Base-by-base conservation (phyloP, 2,888 invertebrate species). In the Aphelenchoides bicaudatus region DNA sequence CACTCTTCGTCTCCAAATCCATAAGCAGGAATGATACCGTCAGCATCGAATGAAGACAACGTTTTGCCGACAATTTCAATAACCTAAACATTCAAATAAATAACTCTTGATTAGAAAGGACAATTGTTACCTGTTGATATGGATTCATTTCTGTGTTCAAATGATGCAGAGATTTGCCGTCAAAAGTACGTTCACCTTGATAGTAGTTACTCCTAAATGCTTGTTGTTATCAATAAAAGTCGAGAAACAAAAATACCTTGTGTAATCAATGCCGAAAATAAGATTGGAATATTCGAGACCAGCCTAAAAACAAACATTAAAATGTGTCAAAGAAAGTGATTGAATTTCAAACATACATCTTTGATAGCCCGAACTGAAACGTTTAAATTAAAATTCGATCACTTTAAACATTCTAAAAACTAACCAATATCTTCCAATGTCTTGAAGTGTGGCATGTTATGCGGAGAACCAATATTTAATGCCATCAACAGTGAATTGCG, bases 151-250 rank as follows among this genome's bases (percentile, higher is more conserved):
- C 73, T 1, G 73, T 71, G 4, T 78, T 75, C 2, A 82, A 66
- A 55, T 79, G 75, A 68, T 83, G 80, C 50, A 83, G 76, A 56
- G 80, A 78, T 56, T 80, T 75, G 38, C 81, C 80, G 56, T 74
- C 76, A 69, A 82, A 83, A 10, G 81, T 82, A 58, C 73, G 80
- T 50, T 82, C 71, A 31, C 83, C 83, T 70, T 83, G 82, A 80
- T 83, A 83, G 66, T 82, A 82, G 63, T 83, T 83, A 63, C n/a
- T n/a, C n/a, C n/a, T n/a, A n/a, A n/a, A n/a, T n/a, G n/a, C n/a
- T n/a, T n/a, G n/a, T n/a, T n/a, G n/a, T n/a, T n/a, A n/a, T n/a
- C n/a, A n/a, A n/a, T n/a, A n/a, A n/a, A n/a, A n/a, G n/a, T n/a
- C n/a, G n/a, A n/a, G n/a, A n/a, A n/a, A n/a, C n/a, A n/a, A n/a